These are phyloP conservation scores for Microplitis mediator DNA, from an alignment of 1,140 invertebrate species.

Conservation along the genomic window DNA sequence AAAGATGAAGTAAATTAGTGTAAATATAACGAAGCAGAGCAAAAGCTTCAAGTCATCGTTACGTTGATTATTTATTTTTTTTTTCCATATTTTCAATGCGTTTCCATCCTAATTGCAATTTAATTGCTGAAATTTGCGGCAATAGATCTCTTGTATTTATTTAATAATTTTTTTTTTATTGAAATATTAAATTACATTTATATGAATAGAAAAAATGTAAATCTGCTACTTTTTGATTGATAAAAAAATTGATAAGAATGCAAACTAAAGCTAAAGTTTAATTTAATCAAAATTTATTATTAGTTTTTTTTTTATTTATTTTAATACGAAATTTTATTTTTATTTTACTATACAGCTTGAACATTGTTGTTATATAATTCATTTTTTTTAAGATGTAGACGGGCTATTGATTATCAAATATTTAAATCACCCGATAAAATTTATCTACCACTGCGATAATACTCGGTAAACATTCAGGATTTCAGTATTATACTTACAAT, in stretches of 20 bases:
- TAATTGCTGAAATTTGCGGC: background rate
- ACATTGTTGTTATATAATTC: background rate
- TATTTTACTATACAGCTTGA: background rate
- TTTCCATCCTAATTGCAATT: background rate
- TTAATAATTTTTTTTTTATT: background rate
- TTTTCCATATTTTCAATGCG: background rate
- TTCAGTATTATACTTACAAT: constrained; percentile 17
- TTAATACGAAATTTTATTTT: background rate
- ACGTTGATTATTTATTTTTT: background rate
- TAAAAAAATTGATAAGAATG: constrained; percentile 18
- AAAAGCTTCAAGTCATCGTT: background rate
- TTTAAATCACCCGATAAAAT: no score
- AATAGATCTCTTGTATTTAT: background rate
- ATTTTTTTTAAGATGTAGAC: background rate
- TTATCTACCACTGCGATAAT: background rate
- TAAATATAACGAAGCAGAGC: background rate
- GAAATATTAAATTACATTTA: background rate
- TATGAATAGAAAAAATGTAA: constrained; percentile 12
- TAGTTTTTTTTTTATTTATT: background rate
- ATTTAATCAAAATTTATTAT: background rate
- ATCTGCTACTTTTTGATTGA: constrained; percentile 14
- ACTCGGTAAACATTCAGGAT: constrained; percentile 24
- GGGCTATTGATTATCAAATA: background rate
- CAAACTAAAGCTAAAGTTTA: background rate
- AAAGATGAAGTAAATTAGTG: constrained; percentile 4